Evolutionary conservation across 1,140 invertebrate species (phyloP), one percentile per base, ranked within the genome.

Genomic region (Microvelia longipes): DNA sequence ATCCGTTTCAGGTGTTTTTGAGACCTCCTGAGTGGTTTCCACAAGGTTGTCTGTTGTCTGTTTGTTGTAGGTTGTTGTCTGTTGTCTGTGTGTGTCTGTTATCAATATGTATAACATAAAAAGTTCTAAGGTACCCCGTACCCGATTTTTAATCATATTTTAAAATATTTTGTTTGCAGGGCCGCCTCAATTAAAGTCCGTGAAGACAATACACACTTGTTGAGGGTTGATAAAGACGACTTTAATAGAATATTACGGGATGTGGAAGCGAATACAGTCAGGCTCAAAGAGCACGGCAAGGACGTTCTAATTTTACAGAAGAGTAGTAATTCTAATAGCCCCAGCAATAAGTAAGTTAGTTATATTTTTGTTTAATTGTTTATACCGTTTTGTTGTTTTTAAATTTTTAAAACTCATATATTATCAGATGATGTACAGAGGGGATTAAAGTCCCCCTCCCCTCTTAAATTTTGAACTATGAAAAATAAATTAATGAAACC

Each of bases 181-280:
- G 91, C 91, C 70, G 91, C 91, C 1, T 92, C 91, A 15, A 93
- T 94, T 71, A 85, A 91, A 5, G 83, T 92, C 2, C 81, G 88
- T 73, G 91, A 94, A 77, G 88, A 91, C 77, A 91, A 91, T 79
- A 91, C 90, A 74, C 91, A 93, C 77, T 90, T 94, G 76, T 79
- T 94, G 29, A 82, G 91, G 29, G 91, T 94, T 0, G 91, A 94
- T 78, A 94, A 94, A 79, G 88, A 92, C 69, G 88, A 93, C 77
- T 94, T 94, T 78, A 92, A 93, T 81, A 81, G 90, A 73, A 93
- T 91, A 69, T 79, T 92, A 50, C 79, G 88, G 73, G 92, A 94
- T 81, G 90, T 93, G 5, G 92, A 94, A 80, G 90, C 91, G 19
- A 94, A 94, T 77, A 94, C 91, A 24, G 88, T 94, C 13, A 81